Conservation (phyloP, 2,797 vertebrate species). For the Pseudopleuronectes americanus region DNA sequence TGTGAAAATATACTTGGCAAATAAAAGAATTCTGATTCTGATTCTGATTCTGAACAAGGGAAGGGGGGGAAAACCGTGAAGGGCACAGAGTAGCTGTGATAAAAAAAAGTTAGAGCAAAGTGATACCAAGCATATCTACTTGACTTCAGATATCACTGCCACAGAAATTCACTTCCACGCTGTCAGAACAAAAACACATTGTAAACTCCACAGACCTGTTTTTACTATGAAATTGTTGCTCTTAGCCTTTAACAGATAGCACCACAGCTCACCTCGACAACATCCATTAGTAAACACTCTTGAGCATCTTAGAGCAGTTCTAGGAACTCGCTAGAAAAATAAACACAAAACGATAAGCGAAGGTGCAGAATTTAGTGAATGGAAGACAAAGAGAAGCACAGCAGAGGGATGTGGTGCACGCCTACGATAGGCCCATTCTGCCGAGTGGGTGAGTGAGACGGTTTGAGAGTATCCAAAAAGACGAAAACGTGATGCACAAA, state of each 20-base stretch:
- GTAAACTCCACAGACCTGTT: neutral
- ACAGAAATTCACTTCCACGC: neutral
- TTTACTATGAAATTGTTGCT: conserved; percentile 3
- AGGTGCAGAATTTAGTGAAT: conserved; percentile 35
- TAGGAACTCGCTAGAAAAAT: conserved; percentile 34
- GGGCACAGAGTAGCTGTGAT: too few relatives aligned
- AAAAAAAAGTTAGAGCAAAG: neutral
- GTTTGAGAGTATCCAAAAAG: neutral
- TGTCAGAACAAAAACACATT: neutral
- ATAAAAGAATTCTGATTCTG: too few relatives aligned
- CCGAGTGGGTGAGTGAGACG: conserved; percentile 10
- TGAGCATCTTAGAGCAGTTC: conserved; percentile 20
- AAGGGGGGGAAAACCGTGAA: too few relatives aligned
- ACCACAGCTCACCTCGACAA: conserved; percentile 23
- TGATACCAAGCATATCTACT: conserved; percentile 1
- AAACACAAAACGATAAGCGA: conserved; percentile 22
- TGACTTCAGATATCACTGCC: neutral
- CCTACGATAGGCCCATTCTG: conserved; percentile 23
- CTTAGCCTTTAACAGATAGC: neutral
- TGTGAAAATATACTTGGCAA: too few relatives aligned
- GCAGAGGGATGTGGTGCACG: conserved; percentile 22
- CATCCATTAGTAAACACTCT: conserved; percentile 36
- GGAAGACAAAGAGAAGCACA: conserved; percentile 32
- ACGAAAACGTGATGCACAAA: neutral
- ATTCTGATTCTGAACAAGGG: too few relatives aligned